phyloP scores from a whole-genome alignment of 2,888 invertebrate species.

The Synanthedon myopaeformis region DNA sequence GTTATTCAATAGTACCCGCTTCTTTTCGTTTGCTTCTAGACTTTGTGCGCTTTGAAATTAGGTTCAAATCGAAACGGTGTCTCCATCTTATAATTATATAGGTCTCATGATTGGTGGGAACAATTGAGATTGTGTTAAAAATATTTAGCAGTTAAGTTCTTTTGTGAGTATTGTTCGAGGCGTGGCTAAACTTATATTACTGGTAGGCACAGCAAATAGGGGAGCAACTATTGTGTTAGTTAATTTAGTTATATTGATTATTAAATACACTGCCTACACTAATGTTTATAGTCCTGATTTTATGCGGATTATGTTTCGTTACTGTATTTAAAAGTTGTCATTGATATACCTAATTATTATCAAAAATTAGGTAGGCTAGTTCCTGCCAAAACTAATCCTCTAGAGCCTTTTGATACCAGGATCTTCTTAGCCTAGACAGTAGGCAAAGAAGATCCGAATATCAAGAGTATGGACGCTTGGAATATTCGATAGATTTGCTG shows the following conservation, averaged over 20 bases:
- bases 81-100: background rate
- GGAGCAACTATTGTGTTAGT: background rate
- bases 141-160: slow-evolving; percentile 3
- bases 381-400: too few species aligned
- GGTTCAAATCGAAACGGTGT: background rate
- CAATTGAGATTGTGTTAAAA: slow-evolving; percentile 3
- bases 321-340: background rate
- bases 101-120: background rate
- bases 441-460: too few species aligned
- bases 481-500: too few species aligned
- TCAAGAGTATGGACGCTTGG: too few species aligned
- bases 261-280: background rate
- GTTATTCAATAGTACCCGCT: slow-evolving; percentile 5
- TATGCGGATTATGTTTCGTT: background rate
- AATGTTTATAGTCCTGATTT: background rate
- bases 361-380: too few species aligned
- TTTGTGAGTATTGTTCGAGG: slow-evolving; percentile 3
- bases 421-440: too few species aligned
- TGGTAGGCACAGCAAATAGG: background rate
- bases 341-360: background rate
- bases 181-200: slow-evolving; percentile 2
- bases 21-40: background rate
- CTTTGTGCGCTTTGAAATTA: background rate
- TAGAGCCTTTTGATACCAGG: too few species aligned
- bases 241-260: background rate